Evolutionary conservation across 2,797 vertebrate genomes (phyloP).

Genomic region (Pantherophis alleghaniensis): DNA sequence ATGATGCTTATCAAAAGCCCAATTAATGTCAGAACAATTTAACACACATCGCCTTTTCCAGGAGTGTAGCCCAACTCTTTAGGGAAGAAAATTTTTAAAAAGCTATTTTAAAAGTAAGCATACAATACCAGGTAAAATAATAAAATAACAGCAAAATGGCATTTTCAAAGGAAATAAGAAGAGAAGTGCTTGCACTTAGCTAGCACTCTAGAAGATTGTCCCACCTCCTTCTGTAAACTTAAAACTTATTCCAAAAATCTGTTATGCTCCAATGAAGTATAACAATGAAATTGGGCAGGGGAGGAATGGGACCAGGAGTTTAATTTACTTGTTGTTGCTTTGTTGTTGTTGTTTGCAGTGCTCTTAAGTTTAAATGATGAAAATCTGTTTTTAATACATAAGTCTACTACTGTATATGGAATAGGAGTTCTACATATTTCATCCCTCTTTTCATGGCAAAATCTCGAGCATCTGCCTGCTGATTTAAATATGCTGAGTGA

Average conservation of each 20-base stretch:
- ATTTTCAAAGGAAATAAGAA: background rate
- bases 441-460: background rate
- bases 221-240: background rate
- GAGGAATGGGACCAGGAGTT: slow-evolving; percentile 4
- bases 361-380: background rate
- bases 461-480: background rate
- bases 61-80: background rate
- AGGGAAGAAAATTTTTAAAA: background rate
- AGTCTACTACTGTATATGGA: background rate
- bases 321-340: slow-evolving; percentile 10
- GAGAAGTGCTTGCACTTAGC: background rate
- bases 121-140: background rate
- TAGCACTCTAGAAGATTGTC: background rate
- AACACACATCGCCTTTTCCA: background rate
- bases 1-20: background rate
- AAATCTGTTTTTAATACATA: slow-evolving; percentile 6
- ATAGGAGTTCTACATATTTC: background rate
- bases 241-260: background rate
- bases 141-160: background rate
- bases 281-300: background rate
- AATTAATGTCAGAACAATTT: too few species aligned
- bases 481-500: background rate
- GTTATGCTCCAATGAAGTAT: slow-evolving; percentile 4
- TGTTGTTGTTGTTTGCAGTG: slow-evolving; percentile 1
- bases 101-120: background rate